phyloP scores from a whole-genome alignment of 2,888 invertebrate genomes.

The Gasteruption jaculator region DNA sequence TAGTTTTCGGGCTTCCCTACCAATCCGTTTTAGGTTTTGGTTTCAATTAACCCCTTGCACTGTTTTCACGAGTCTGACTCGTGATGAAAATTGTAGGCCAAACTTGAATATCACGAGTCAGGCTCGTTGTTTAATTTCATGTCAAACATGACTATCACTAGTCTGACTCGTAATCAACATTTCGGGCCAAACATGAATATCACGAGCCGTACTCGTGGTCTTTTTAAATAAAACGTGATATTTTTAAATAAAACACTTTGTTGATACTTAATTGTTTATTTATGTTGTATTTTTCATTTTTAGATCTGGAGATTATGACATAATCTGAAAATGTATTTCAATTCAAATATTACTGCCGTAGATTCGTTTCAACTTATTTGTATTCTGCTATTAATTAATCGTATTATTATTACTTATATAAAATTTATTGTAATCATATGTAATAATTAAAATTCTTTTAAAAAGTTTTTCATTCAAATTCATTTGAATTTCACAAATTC shows the following conservation, averaged over 20 bases:
- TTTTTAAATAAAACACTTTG: conserved; percentile 17
- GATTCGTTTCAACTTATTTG: conserved; percentile 18
- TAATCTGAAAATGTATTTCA: conserved; percentile 12
- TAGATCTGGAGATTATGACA: conserved; percentile 13
- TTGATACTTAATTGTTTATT: conserved; percentile 22
- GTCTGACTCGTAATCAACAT: no score
- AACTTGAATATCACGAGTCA: no score
- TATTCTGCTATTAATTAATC: conserved; percentile 19
- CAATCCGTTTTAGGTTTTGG: no score
- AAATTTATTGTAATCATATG: conserved; percentile 17
- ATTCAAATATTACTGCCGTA: conserved; percentile 20
- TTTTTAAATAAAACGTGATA: no score
- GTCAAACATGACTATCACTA: no score
- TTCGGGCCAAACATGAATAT: no score
- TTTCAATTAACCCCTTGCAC: no score
- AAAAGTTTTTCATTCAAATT: conserved; percentile 21
- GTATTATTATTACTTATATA: conserved; percentile 19
- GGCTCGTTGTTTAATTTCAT: no score
- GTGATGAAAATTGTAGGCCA: no score
- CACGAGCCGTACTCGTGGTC: no score
- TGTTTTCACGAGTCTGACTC: no score
- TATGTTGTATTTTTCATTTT: conserved; percentile 22
- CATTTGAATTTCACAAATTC: conserved; percentile 19
- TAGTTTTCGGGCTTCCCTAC: no score
- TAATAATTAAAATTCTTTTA: conserved; percentile 18